phyloP scores from a whole-genome alignment of 2,797 vertebrate genomes.

The Staurois parvus region DNA sequence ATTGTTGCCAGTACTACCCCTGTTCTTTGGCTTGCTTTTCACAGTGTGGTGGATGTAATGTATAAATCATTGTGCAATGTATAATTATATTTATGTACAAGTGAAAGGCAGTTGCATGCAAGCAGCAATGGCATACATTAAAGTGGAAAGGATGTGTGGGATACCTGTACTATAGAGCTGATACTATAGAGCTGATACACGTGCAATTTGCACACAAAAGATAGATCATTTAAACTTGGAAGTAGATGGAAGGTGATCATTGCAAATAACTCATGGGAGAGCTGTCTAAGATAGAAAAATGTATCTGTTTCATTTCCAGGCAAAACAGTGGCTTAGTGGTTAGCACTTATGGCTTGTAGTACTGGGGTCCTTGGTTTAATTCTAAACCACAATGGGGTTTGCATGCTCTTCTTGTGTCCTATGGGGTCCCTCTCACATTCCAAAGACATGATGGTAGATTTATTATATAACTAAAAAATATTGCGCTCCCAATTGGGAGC shows the following conservation, averaged over 20 bases:
- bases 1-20: neutral
- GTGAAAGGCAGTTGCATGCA: neutral
- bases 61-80: neutral
- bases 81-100: constrained; percentile 11
- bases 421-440: no score
- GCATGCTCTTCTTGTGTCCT: no score
- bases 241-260: neutral
- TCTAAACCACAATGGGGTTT: no score
- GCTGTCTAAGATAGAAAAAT: no score
- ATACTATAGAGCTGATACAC: neutral
- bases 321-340: no score
- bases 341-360: no score
- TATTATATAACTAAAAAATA: no score
- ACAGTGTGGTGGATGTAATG: neutral
- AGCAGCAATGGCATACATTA: no score
- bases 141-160: neutral
- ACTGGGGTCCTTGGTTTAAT: no score
- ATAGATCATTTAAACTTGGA: neutral
- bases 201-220: neutral
- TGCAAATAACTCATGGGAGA: neutral
- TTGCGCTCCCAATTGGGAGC: no score
- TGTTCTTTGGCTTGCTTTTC: neutral
- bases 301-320: no score
- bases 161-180: neutral
- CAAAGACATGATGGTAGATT: no score